Base-by-base conservation (phyloP, 2,888 invertebrate species). In the Nebria brevicollis region DNA sequence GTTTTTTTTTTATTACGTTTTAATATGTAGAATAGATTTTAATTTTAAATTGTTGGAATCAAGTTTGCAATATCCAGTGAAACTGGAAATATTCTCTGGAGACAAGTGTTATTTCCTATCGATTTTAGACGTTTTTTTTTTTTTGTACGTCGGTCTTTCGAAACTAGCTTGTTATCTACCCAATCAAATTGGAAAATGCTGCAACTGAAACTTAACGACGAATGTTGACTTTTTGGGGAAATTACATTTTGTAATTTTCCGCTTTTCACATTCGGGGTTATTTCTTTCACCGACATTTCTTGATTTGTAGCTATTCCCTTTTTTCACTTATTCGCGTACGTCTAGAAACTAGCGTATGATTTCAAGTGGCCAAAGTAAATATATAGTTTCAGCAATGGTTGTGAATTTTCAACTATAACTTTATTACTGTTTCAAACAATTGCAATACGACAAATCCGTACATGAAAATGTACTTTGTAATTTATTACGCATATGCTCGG, bases 81-180 rank as follows among this genome's bases (percentile, higher is more conserved):
- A 34, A 34, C 34, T 34, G 11, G 54, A 54, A 54, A 54, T 54
- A 54, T 54, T 8, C 54, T 54, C 54, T 54, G 54, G 54, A 54
- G 54, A 54, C 54, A 54, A 54, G 54, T 54, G 54, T 54, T 54
- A 54, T 54, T 54, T 54, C 54, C 54, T 54, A 54, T 54, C 54
- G 54, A 54, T 54, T 54, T 54, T 54, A 54, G 8, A 11, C 54
- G 54, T 13, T 54, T 54, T 54, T 54, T 54, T 54, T 54, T 54
- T 11, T 54, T 54, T 43, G 6, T 43, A 54, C 54, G 54, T 54
- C 54, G 54, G 54, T 54, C 54, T 54, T 54, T 54, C 54, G 54
- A 54, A 54, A 54, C 54, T 54, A 54, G 54, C 54, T 54, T 54
- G 54, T 54, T 54, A 54, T 54, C 54, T 54, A 13, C 54, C 54